A percentile compares a stretch with the other conserved stretches of the same genome.
Evolutionary conservation across 2,797 vertebrate genomes (phyloP).

Genomic region (Trematomus bernacchii): DNA sequence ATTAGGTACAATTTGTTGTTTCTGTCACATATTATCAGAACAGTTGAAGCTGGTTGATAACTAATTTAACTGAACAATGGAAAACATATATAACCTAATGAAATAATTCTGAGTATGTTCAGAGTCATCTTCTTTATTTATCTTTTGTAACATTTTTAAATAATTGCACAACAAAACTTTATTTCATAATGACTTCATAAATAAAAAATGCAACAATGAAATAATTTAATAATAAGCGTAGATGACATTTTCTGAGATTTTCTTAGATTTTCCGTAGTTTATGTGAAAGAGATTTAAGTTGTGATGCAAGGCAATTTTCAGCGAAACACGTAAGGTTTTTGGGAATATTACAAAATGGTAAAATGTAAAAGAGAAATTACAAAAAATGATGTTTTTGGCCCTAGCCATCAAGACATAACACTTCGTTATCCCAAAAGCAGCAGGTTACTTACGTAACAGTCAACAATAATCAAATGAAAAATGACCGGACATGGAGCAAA

Average conservation of each 20-base stretch:
- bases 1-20: no score
- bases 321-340: not conserved
- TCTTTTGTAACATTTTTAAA: no score
- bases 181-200: no score
- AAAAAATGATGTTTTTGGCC: slow-evolving; percentile 1
- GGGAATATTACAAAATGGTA: not conserved
- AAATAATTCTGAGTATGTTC: no score
- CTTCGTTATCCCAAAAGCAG: not conserved
- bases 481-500: slow-evolving; percentile 22
- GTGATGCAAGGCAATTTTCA: not conserved
- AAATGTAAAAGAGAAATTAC: not conserved
- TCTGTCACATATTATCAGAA: no score
- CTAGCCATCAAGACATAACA: not conserved
- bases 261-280: not conserved
- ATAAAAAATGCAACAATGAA: no score
- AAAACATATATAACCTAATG: no score
- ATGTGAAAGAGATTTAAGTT: slow-evolving; percentile 1
- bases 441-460: slow-evolving; percentile 38
- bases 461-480: slow-evolving; percentile 46
- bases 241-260: not conserved
- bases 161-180: no score
- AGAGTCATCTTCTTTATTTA: no score
- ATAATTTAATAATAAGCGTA: no score
- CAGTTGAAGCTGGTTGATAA: no score
- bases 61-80: no score